These are phyloP conservation scores for Achlya flavicornis DNA, from an alignment of 2,888 invertebrate species.

Conservation along the genomic window DNA sequence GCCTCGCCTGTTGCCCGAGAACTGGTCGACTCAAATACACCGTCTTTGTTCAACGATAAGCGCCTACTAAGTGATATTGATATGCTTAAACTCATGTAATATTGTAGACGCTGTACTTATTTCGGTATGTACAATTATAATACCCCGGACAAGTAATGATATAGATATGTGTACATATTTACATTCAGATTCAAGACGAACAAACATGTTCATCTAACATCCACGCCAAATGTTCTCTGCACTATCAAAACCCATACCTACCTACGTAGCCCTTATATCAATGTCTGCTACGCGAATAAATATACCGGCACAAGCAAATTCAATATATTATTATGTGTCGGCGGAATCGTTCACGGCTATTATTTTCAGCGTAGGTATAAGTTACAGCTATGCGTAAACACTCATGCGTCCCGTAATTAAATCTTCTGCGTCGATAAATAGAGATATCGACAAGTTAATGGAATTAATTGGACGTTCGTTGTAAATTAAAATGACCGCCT, in stretches of 20 bases:
- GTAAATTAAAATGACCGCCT: constrained; percentile 61
- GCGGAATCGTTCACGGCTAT: constrained; percentile 10
- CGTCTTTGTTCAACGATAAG: constrained; percentile 70
- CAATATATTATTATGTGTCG: constrained; percentile 15
- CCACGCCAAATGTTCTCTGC: too few species aligned
- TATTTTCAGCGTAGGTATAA: constrained; percentile 11
- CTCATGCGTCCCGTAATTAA: constrained; percentile 41
- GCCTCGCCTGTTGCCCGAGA: constrained; percentile 70
- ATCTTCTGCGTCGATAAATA: constrained; percentile 52
- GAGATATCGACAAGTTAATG: constrained; percentile 55
- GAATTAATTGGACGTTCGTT: constrained; percentile 54
- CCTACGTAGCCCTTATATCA: background rate
- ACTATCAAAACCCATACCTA: too few species aligned
- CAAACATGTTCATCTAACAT: too few species aligned
- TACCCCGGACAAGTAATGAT: too few species aligned
- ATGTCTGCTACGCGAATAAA: background rate
- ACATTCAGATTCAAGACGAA: too few species aligned
- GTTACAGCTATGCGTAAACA: constrained; percentile 18
- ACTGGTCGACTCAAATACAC: constrained; percentile 56
- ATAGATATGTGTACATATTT: too few species aligned
- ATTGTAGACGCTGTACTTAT: constrained; percentile 4
- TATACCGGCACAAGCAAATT: background rate
- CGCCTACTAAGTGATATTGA: constrained; percentile 56
- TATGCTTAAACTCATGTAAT: constrained; percentile 18
- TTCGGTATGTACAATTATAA: background rate